Base-by-base conservation (phyloP, 2,797 vertebrate species). In the Microctenopoma steveboyesi region DNA sequence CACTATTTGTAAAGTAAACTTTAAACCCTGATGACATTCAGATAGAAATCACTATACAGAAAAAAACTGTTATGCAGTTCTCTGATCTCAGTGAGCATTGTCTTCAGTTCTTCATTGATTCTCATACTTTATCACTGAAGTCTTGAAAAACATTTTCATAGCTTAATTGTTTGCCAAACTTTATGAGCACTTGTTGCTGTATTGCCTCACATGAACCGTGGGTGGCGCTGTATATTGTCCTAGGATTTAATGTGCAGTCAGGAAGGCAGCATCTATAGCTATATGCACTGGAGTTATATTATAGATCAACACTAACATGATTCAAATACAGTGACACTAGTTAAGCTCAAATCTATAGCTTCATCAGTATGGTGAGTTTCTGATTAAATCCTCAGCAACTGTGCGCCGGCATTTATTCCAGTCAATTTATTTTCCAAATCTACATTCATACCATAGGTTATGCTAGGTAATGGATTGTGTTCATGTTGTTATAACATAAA, bases 171-270 rank as follows among this genome's bases (percentile, higher is more conserved):
- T 45, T 18, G 3, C 7, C 3, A 22, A 48, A 40, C 47, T 40
- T 28, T 27, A 37, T 5, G n/a, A 22, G 8, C 1, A 55, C 10
- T 51, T 28, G 0, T 33, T 71, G 48, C 52, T 79, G 72, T 79
- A 22, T 56, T 43, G 2, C 42, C 25, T 1, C 11, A 22, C 2
- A 39, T 55, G 28, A 76, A 46, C 67, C 33, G 27, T 0, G 9
- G 76, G 58, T 46, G 79, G 83, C 11, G 28, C 71, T 77, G 68
- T 43, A 69, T 22, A 43, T 18, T 33, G 9, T 12, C 2, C 11
- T 55, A 12, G 4, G 33, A 35, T 42, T 47, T 67, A 11, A 42
- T 51, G 9, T 40, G 35, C 28, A 43, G 22, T n/a, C 0, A 35
- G 14, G 0, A 16, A 43, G 9, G 10, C 37, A 39, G 37, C 37